phyloP scores from a whole-genome alignment of 2,797 vertebrate genomes.

The Paratrypauchen microcephalus region DNA sequence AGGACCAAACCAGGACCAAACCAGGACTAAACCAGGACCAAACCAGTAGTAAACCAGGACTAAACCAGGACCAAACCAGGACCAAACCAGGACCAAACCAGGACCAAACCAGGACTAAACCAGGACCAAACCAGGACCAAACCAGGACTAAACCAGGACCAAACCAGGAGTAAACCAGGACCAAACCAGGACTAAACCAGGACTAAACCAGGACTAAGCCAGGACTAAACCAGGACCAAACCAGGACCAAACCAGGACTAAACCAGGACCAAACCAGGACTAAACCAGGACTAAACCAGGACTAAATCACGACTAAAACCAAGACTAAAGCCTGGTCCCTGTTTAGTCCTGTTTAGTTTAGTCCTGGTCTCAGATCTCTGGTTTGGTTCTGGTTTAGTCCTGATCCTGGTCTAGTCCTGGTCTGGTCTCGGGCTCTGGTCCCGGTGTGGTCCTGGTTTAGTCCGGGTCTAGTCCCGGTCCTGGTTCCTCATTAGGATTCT shows the following conservation, averaged over 20 bases:
- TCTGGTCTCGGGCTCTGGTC: too few species aligned
- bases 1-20: too few species aligned
- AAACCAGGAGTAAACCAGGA: slow-evolving; percentile 1
- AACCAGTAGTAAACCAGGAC: too few species aligned
- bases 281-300: neutral
- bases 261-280: neutral
- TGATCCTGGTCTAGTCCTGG: too few species aligned
- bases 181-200: neutral
- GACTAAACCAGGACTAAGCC: neutral
- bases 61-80: too few species aligned
- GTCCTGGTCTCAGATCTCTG: too few species aligned
- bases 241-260: neutral
- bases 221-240: neutral
- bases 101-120: neutral
- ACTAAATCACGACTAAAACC: neutral
- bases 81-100: too few species aligned
- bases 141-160: neutral
- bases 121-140: neutral
- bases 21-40: neutral
- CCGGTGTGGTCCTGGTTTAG: too few species aligned
- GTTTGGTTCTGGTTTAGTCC: too few species aligned
- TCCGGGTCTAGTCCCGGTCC: neutral
- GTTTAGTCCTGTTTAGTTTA: too few species aligned
- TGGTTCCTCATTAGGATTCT: slow-evolving; percentile 79
- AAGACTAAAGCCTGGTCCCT: too few species aligned